Conservation (phyloP, 1,140 invertebrate species). For the Drosophila kikkawai region DNA sequence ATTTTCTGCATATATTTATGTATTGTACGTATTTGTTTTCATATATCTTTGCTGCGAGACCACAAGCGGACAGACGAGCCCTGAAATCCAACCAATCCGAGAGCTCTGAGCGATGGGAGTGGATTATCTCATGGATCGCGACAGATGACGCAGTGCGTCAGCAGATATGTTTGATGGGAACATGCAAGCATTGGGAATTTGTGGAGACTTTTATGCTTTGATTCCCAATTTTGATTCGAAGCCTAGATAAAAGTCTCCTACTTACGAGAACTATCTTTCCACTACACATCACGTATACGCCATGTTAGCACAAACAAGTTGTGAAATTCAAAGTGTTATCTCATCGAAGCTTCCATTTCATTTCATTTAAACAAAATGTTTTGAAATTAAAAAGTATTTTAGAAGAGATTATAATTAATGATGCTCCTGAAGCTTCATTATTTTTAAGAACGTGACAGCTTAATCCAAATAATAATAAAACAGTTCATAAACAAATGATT, state of each 20-base stretch:
- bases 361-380: background rate
- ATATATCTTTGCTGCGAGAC: conserved; percentile 16
- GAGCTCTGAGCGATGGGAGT: conserved; percentile 27
- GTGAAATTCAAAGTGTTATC: conserved; percentile 4
- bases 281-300: conserved; percentile 25
- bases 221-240: background rate
- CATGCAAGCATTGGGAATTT: background rate
- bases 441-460: background rate
- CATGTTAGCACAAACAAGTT: conserved; percentile 4
- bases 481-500: no score
- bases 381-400: background rate
- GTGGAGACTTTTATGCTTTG: background rate
- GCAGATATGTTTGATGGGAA: conserved; percentile 3
- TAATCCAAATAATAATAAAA: background rate
- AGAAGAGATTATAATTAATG: background rate
- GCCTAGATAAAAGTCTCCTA: background rate
- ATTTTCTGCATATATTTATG: conserved; percentile 4
- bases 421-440: no score
- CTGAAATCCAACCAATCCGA: conserved; percentile 73
- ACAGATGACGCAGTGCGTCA: conserved; percentile 53
- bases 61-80: conserved; percentile 61
- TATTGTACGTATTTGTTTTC: conserved; percentile 10
- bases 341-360: background rate
- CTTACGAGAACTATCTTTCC: background rate
- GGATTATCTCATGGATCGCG: conserved; percentile 48